Evolutionary conservation across 2,888 invertebrate genomes (phyloP).

Genomic region (Plusia festucae): DNA sequence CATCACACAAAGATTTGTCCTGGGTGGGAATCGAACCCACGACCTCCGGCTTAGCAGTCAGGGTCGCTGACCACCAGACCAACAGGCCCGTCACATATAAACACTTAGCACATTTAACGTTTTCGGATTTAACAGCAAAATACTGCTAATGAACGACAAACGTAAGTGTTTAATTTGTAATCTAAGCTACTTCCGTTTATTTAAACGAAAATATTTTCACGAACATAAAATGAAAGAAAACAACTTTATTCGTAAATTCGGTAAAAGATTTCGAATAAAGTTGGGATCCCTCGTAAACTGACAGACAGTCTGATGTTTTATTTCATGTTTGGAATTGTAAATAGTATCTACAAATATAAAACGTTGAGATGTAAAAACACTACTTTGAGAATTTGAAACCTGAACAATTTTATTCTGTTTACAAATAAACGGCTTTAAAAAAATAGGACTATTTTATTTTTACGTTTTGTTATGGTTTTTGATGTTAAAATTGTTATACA

Average conservation of each 20-base stretch:
- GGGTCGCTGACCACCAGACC: too few species aligned
- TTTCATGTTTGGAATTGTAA: conserved; percentile 56
- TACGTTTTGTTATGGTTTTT: too few species aligned
- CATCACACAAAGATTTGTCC: too few species aligned
- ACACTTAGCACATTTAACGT: too few species aligned
- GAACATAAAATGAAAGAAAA: neutral
- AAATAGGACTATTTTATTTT: too few species aligned
- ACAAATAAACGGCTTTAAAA: too few species aligned
- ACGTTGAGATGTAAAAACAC: conserved; percentile 14
- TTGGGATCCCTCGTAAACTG: conserved; percentile 49
- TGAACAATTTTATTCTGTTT: too few species aligned
- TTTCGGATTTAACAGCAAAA: too few species aligned
- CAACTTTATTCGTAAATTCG: conserved; percentile 3
- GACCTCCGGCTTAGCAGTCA: too few species aligned
- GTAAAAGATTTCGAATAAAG: conserved; percentile 37
- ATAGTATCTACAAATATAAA: conserved; percentile 42
- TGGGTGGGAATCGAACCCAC: too few species aligned
- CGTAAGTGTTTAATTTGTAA: neutral
- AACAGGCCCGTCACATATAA: too few species aligned
- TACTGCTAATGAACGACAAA: too few species aligned
- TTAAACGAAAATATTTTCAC: neutral
- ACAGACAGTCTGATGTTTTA: conserved; percentile 43
- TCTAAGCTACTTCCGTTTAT: neutral
- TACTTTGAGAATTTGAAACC: conserved; percentile 13
- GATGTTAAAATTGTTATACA: neutral